Conservation (phyloP, 2,113 vertebrate genomes). For the Hipposideros armiger region DNA sequence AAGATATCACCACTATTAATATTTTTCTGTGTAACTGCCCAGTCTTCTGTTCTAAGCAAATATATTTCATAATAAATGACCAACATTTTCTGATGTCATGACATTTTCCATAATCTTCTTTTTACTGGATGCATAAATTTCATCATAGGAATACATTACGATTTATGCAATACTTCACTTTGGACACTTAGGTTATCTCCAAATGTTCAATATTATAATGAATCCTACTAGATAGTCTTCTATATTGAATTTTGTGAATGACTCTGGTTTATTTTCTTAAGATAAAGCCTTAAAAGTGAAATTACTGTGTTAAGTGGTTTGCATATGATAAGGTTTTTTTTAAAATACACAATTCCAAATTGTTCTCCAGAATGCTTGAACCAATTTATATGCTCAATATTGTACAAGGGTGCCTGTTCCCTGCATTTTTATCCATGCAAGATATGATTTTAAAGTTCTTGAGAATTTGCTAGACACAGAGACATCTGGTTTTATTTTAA, state of each 20-base stretch:
- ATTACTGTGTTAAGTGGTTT: slow-evolving; percentile 17
- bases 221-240: neutral
- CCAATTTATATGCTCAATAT: neutral
- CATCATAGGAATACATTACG: neutral
- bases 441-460: slow-evolving; percentile 3
- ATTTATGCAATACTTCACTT: neutral
- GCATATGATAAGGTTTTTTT: neutral
- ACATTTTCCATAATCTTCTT: slow-evolving; percentile 50
- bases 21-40: neutral
- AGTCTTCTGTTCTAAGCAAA: slow-evolving; percentile 12
- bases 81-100: slow-evolving; percentile 15
- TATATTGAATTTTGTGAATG: slow-evolving; percentile 12
- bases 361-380: neutral
- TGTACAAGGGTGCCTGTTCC: neutral
- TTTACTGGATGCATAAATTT: neutral
- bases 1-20: slow-evolving; percentile 13
- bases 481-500: neutral
- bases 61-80: slow-evolving; percentile 32
- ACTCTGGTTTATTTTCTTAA: slow-evolving; percentile 47
- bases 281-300: slow-evolving; percentile 54
- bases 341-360: neutral
- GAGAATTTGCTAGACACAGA: neutral
- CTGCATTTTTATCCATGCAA: neutral
- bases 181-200: neutral
- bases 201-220: slow-evolving; percentile 8